Base-by-base conservation (phyloP, 2,888 invertebrate genomes). In the Xiphydria camelus region DNA sequence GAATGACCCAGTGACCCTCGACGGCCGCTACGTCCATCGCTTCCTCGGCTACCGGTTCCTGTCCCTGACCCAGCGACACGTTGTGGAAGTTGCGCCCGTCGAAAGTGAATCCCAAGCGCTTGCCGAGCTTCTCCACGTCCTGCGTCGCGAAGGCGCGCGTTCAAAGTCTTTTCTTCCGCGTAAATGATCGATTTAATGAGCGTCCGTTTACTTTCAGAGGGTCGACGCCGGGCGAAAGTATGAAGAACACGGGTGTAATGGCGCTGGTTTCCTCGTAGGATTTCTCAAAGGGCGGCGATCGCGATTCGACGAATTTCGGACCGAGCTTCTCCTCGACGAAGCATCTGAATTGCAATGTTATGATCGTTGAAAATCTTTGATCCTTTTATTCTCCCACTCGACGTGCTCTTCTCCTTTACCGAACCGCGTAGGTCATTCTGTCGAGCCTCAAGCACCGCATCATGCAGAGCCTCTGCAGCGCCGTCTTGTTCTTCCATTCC, bases 41-140 rank as follows among this genome's bases (percentile, higher is more conserved):
- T 53, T 83, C 82, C 70, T 96, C 95, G 0, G 96, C 96, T 0
- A 95, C 89, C 2, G 88, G 78, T 76, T 96, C 95, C 71, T 96
- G 96, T 0, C 96, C 96, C 76, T 96, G 95, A 0, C 96, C 96
- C 22, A 96, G 77, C 0, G 95, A 94, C 2, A 96, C 90, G 61
- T 91, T 95, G 75, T 95, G 93, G 73, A 96, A 91, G 70, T 91
- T 95, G 51, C 84, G 84, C 57, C 83, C 82, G 53, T 92, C 91
- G 6, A 82, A 80, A 1, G 89, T 86, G 68, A 88, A 93, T 9
- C 91, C 92, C 40, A 94, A 57, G 64, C 84, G 85, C 57, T 85
- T 86, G 1, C 94, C 96, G 17, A 94, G 75, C 53, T 84, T 86
- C 76, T 96, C 96, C 0, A 95, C 88, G 72, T 95, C 96, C 84